Conservation (phyloP, 2,113 vertebrate genomes). For the Anolis carolinensis region DNA sequence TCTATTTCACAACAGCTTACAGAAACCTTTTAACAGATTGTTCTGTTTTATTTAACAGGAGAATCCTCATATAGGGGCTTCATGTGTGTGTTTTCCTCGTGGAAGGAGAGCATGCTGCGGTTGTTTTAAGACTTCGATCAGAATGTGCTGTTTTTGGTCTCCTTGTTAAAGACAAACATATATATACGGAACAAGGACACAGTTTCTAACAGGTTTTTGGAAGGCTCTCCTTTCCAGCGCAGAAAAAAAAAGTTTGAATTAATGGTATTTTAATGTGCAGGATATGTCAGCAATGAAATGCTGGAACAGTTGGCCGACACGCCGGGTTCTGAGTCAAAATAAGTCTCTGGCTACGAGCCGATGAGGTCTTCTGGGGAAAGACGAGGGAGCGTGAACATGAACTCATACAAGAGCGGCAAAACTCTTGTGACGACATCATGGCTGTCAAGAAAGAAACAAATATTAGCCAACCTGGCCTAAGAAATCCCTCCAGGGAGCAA, state of each 20-base stretch:
- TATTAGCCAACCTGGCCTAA: slow-evolving; percentile 26
- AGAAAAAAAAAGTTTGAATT: slow-evolving; percentile 67
- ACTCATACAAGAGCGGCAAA: slow-evolving; percentile 54
- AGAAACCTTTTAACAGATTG: slow-evolving; percentile 55
- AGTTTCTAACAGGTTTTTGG: slow-evolving; percentile 52
- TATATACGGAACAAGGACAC: slow-evolving; percentile 24
- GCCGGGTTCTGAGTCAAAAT: slow-evolving; percentile 64
- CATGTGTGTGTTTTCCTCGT: background rate
- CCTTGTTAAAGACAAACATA: background rate
- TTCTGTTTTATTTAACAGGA: slow-evolving; percentile 44
- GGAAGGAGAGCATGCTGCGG: background rate
- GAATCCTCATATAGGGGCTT: background rate
- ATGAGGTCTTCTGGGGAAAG: slow-evolving; percentile 49
- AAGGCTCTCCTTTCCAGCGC: slow-evolving; percentile 35
- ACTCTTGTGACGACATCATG: slow-evolving; percentile 60
- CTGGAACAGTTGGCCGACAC: slow-evolving; percentile 64
- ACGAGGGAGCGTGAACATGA: slow-evolving; percentile 59
- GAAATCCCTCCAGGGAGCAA: background rate
- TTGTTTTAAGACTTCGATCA: background rate
- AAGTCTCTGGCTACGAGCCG: slow-evolving; percentile 52
- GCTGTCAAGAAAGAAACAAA: slow-evolving; percentile 47
- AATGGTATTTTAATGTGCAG: slow-evolving; percentile 66
- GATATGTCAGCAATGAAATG: slow-evolving; percentile 71
- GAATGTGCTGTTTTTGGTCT: background rate
- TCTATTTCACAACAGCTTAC: slow-evolving; percentile 59